Percentiles rank a stretch among this genome's conserved stretches.
Evolutionary conservation across 2,888 invertebrate species (phyloP).

Genomic region (Ectemnius lituratus): DNA sequence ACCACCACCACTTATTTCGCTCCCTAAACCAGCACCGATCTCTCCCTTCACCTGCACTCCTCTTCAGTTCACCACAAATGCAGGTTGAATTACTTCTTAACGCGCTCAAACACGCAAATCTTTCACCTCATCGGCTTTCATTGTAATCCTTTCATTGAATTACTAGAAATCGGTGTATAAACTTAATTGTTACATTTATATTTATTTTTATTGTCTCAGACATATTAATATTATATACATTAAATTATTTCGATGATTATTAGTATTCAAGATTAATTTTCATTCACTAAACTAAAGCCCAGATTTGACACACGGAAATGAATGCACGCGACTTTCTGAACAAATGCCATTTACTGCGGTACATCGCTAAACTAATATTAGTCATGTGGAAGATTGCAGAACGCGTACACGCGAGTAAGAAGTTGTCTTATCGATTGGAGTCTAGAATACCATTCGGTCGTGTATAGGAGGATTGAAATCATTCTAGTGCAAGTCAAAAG

Average conservation of each 20-base stretch:
- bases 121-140: not conserved
- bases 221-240: not conserved
- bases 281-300: not conserved
- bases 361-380: not conserved
- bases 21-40: constrained; percentile 40
- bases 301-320: too few species aligned
- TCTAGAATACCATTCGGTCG: not conserved
- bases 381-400: constrained; percentile 11
- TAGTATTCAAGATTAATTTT: not conserved
- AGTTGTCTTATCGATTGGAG: constrained; percentile 17
- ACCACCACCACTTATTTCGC: constrained; percentile 54
- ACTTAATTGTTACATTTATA: too few species aligned
- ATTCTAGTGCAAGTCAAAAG: too few species aligned
- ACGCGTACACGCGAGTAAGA: constrained; percentile 8
- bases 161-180: too few species aligned
- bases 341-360: too few species aligned
- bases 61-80: constrained; percentile 15
- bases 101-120: not conserved
- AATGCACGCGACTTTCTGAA: too few species aligned
- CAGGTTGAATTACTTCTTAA: constrained; percentile 4
- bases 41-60: constrained; percentile 37
- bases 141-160: too few species aligned
- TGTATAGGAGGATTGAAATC: too few species aligned
- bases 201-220: not conserved
- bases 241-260: not conserved